Conservation (phyloP, 2,797 vertebrate species). For the Knipowitschia caucasica region DNA sequence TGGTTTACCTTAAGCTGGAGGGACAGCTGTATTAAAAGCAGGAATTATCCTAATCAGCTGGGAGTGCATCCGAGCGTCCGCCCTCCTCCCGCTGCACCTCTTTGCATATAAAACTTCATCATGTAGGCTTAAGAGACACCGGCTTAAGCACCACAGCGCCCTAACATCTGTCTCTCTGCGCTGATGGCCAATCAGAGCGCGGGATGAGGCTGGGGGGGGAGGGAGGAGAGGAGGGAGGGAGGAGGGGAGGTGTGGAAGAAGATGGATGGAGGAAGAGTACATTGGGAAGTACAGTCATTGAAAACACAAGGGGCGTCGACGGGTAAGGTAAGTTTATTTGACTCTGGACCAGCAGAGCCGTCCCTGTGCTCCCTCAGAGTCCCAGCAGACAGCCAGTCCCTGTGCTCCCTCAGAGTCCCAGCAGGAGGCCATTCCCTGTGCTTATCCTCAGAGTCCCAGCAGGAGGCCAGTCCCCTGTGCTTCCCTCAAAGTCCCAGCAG, state of each 20-base stretch:
- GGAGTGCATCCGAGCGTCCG: constrained; percentile 62
- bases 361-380: too few species aligned
- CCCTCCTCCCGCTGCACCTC: constrained; percentile 62
- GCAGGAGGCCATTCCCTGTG: too few species aligned
- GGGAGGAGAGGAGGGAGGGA: constrained; percentile 33
- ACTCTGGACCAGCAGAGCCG: too few species aligned
- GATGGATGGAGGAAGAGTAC: constrained; percentile 9
- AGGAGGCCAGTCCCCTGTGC: too few species aligned
- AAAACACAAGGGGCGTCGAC: background rate
- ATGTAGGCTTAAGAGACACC: constrained; percentile 73
- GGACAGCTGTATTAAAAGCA: constrained; percentile 78
- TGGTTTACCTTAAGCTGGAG: constrained; percentile 99
- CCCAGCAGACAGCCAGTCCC: too few species aligned
- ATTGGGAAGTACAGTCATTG: background rate
- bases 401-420: too few species aligned
- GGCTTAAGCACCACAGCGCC: constrained; percentile 68
- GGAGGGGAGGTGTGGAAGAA: constrained; percentile 8
- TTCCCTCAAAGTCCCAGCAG: too few species aligned
- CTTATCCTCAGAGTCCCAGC: too few species aligned
- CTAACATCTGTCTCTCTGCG: constrained; percentile 69
- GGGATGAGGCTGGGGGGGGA: constrained; percentile 43
- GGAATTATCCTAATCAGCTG: constrained; percentile 77
- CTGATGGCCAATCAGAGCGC: constrained; percentile 56
- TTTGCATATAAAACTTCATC: constrained; percentile 73
- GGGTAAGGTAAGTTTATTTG: background rate